Percentiles rank a stretch among this genome's conserved stretches.
These are phyloP conservation scores for Ennomos erosarius DNA, from an alignment of 2,888 invertebrate species.

Conservation along the genomic window DNA sequence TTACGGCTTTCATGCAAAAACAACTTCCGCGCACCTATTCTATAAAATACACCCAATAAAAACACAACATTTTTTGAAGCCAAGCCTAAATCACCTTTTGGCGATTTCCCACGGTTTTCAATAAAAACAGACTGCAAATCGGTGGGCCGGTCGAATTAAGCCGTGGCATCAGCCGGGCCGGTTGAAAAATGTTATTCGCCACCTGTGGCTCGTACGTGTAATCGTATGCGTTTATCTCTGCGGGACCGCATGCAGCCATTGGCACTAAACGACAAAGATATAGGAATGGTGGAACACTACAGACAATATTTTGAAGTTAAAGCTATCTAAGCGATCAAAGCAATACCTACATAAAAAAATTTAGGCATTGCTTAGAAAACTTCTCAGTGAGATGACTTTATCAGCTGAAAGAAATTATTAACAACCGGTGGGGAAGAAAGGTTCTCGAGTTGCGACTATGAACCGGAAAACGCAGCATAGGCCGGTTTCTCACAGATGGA, in stretches of 20 bases:
- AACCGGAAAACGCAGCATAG: no score
- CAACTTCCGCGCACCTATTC: neutral
- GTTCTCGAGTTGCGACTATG: no score
- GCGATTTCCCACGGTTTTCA: constrained; percentile 69
- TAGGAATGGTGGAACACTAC: constrained; percentile 39
- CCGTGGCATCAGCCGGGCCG: constrained; percentile 62
- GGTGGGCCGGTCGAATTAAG: constrained; percentile 73
- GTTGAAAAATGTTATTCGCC: constrained; percentile 84
- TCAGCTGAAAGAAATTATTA: no score
- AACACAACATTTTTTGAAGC: constrained; percentile 17
- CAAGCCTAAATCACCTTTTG: constrained; percentile 44
- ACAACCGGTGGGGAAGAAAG: no score
- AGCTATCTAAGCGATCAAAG: no score
- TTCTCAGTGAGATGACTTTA: no score
- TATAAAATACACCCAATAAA: constrained; percentile 5
- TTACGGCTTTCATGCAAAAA: no score
- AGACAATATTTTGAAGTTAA: neutral
- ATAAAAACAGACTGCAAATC: constrained; percentile 76
- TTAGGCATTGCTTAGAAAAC: no score
- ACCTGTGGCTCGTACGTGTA: constrained; percentile 80
- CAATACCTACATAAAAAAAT: no score
- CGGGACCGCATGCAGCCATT: constrained; percentile 68
- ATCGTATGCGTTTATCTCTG: constrained; percentile 84
- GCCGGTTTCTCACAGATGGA: no score
- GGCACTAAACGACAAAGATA: constrained; percentile 51